Percentiles rank a stretch among this genome's conserved stretches.
Evolutionary conservation across 2,888 invertebrate species (phyloP).

Genomic region (Pachydiplax longipennis): DNA sequence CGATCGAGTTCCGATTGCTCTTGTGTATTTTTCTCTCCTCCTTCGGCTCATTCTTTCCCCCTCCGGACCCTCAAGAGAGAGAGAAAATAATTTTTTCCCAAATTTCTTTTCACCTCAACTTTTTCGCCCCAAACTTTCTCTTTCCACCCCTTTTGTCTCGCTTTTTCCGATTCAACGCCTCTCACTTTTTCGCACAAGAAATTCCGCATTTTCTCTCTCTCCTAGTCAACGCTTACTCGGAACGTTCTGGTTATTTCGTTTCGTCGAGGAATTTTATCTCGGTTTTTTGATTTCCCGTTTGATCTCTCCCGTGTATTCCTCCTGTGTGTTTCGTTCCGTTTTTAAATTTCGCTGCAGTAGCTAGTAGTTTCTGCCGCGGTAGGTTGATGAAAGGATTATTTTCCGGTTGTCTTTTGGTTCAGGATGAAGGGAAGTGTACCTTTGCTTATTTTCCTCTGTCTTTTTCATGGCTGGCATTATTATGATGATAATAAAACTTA

Average conservation of each 20-base stretch:
- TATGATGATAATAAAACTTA: too few relatives aligned
- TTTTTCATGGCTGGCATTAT: too few relatives aligned
- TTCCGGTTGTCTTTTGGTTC: not conserved
- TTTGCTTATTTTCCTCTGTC: too few relatives aligned
- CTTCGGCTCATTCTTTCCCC: not conserved
- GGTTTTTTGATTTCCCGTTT: not conserved
- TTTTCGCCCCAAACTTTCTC: not conserved
- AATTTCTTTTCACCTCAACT: not conserved
- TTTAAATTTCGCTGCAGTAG: not conserved
- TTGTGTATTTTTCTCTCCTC: not conserved
- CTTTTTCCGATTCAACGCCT: too few relatives aligned
- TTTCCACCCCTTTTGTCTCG: not conserved
- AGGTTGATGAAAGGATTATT: not conserved
- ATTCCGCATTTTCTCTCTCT: too few relatives aligned
- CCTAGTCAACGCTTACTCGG: too few relatives aligned
- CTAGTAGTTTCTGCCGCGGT: not conserved
- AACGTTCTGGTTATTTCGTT: too few relatives aligned
- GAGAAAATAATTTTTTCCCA: too few relatives aligned
- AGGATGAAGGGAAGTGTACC: not conserved
- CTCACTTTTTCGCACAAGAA: too few relatives aligned
- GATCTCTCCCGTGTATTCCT: not conserved
- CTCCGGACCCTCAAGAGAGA: too few relatives aligned
- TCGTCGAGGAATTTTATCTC: not conserved
- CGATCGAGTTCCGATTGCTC: conserved; percentile 15
- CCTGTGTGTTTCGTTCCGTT: not conserved